Evolutionary conservation across 1,140 invertebrate species (phyloP).

Genomic region (Lysiphlebus fabarum): DNA sequence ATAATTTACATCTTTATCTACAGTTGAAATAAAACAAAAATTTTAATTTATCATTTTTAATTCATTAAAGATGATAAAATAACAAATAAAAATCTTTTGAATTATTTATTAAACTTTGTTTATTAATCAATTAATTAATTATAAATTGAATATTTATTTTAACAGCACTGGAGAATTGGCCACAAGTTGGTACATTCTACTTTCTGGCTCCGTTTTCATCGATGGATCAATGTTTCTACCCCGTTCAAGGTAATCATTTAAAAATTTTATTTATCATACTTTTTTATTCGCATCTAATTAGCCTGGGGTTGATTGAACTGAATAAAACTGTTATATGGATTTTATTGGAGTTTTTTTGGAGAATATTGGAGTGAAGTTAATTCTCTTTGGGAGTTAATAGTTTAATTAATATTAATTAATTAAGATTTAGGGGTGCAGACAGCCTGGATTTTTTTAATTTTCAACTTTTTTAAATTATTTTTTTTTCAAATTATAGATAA

Average conservation of each 20-base stretch:
- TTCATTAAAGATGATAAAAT: neutral
- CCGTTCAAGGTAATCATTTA: slow-evolving; percentile 68
- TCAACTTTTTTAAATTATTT: too few species aligned
- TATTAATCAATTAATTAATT: neutral
- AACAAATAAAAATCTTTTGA: neutral
- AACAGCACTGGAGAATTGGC: slow-evolving; percentile 76
- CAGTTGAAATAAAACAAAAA: neutral
- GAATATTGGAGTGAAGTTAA: too few species aligned
- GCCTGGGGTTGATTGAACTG: too few species aligned
- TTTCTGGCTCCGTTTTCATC: slow-evolving; percentile 85
- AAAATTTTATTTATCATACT: slow-evolving; percentile 2
- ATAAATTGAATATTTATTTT: slow-evolving; percentile 28
- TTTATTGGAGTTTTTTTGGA: too few species aligned
- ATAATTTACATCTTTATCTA: too few species aligned
- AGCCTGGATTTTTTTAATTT: too few species aligned
- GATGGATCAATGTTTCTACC: slow-evolving; percentile 85
- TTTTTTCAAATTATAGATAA: too few species aligned
- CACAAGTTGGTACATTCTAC: slow-evolving; percentile 80
- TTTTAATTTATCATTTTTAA: neutral
- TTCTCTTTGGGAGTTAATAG: too few species aligned
- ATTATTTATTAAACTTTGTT: neutral
- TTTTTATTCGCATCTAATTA: too few species aligned
- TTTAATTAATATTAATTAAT: too few species aligned
- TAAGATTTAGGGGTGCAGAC: too few species aligned
- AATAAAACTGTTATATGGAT: too few species aligned